Base-by-base conservation (phyloP, 2,113 vertebrate genomes). In the Xenopus laevis region DNA sequence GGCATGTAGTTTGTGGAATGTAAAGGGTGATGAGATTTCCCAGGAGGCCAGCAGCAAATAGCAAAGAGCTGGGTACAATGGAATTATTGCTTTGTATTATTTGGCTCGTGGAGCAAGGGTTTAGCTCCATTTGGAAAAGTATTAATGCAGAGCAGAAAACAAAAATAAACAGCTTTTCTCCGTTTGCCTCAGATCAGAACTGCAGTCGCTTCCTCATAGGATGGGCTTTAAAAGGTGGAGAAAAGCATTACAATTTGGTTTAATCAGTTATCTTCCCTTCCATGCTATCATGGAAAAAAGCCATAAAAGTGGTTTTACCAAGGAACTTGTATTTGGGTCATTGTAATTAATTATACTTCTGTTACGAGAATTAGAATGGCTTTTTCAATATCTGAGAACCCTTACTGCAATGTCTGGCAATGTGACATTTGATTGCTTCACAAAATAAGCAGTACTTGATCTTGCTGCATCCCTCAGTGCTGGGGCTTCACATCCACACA, bases 1-100 rank as follows among this genome's bases (percentile, higher is more conserved):
- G 45, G 80, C 80, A 0, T 85, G 81, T n/a, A 83, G 70, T 0
- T 85, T 86, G n/a, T 90, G 91, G 72, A 11, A 93, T 82, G 21
- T 79, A 77, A 5, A 94, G 64, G 0, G 93, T 93, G 77, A 92
- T 11, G 5, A 87, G 81, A 76, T 94, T 95, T 3, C 94, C 93
- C 79, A 91, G 0, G 0, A 94, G 79, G 0, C 92, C 92, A 0
- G 86, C 71, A 17, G 84, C 58, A 82, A 98, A 98, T 18, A 98
- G 91, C 62, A 92, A 12, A 15, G 87, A 86, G 13, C 95, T 78
- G 73, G 85, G 82, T 5, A 84, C 0, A 0, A 89, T 92, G 0
- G 80, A 84, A 46, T 66, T 67, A 0, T 78, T 12, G 20, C 81
- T 71, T 70, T 86, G 78, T 57, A 96, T 88, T 21, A 63, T 53